Conservation (phyloP, 2,888 invertebrate genomes). For the Aspidiotus destructor region DNA sequence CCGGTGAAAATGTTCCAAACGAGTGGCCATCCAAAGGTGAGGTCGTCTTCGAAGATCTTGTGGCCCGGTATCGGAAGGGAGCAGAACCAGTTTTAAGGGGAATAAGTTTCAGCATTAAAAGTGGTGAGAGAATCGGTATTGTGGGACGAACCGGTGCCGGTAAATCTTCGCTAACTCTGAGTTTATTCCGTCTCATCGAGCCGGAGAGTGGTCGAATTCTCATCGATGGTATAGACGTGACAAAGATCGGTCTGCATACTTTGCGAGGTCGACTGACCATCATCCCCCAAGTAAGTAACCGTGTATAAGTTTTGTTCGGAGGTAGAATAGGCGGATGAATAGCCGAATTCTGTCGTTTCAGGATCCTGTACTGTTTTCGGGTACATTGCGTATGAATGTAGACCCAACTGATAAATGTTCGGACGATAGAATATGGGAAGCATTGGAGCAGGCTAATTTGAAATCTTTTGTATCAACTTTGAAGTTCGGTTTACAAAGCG, state of each 20-base stretch:
- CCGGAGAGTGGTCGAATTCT: conserved; percentile 70
- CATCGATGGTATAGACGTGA: too few species aligned
- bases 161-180: conserved; percentile 79
- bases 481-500: conserved; percentile 65
- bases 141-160: conserved; percentile 88
- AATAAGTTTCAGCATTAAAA: conserved; percentile 63
- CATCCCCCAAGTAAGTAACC: conserved; percentile 43
- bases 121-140: too few species aligned
- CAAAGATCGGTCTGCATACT: conserved; percentile 72
- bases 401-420: conserved; percentile 74
- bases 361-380: conserved; percentile 92
- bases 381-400: conserved; percentile 78
- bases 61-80: conserved; percentile 77
- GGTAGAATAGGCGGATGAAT: too few species aligned
- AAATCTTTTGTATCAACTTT: conserved; percentile 71
- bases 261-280: conserved; percentile 55
- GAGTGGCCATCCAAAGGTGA: conserved; percentile 74
- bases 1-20: conserved; percentile 38
- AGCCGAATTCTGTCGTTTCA: too few species aligned
- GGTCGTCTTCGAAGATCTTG: conserved; percentile 68
- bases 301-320: not conserved
- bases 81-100: conserved; percentile 75
- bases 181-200: conserved; percentile 83
- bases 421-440: conserved; percentile 79
- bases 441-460: conserved; percentile 81